Conservation (phyloP, 2,797 vertebrate species). For the Xerus rutilus region DNA sequence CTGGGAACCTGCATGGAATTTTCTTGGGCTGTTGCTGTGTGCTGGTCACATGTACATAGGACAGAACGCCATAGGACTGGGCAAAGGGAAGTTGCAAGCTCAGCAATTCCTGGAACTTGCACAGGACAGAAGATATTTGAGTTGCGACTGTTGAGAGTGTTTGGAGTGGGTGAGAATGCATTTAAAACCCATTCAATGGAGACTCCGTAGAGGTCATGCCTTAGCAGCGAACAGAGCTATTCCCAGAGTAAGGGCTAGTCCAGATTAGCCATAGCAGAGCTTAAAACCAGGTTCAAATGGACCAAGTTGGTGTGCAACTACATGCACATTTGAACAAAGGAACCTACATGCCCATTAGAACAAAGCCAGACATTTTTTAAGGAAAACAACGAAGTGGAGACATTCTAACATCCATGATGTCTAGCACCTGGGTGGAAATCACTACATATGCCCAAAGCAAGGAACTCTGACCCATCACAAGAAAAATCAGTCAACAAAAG, state of each 20-base stretch:
- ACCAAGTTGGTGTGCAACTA: background rate
- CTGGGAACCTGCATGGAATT: background rate
- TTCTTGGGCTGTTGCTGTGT: background rate
- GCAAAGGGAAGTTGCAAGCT: background rate
- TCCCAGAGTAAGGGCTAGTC: background rate
- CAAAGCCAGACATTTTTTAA: conserved; percentile 39
- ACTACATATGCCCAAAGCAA: background rate
- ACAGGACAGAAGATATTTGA: background rate
- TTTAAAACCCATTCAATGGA: background rate
- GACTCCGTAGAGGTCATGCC: background rate
- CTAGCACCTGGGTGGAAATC: background rate
- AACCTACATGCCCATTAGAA: background rate
- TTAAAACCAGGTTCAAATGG: conserved; percentile 32
- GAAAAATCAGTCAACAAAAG: background rate
- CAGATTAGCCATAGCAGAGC: background rate
- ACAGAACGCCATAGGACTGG: background rate
- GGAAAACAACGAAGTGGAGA: background rate
- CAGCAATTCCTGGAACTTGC: background rate
- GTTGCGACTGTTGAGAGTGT: background rate
- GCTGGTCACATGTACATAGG: background rate
- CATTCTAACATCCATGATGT: background rate
- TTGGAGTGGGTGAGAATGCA: background rate
- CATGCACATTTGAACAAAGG: too few species aligned
- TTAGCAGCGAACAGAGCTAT: background rate
- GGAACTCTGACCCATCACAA: background rate